Conservation (phyloP, 2,888 invertebrate genomes). For the Tipula unca region DNA sequence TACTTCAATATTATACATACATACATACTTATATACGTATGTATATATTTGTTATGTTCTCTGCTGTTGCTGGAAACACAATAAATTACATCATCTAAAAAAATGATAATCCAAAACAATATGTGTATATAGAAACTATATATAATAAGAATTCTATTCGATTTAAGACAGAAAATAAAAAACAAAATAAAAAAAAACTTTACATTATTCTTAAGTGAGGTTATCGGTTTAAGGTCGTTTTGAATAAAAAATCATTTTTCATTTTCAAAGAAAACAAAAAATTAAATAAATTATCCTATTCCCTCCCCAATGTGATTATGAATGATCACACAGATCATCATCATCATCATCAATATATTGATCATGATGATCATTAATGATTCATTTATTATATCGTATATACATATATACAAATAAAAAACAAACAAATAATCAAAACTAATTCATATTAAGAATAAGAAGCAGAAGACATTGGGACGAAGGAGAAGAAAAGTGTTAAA, state of each 20-base stretch:
- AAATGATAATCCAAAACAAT: slow-evolving; percentile 8
- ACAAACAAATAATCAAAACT: slow-evolving; percentile 8
- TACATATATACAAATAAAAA: neutral
- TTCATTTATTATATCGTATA: neutral
- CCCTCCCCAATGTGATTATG: slow-evolving; percentile 14
- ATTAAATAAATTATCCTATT: neutral
- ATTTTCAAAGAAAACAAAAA: slow-evolving; percentile 8
- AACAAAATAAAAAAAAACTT: neutral
- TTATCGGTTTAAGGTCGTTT: slow-evolving; percentile 14
- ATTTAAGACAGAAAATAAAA: neutral
- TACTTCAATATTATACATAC: neutral
- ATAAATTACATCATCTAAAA: slow-evolving; percentile 14
- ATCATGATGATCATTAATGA: neutral
- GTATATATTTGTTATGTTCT: neutral
- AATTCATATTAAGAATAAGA: neutral
- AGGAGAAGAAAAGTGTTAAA: slow-evolving; percentile 1
- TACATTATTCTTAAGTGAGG: slow-evolving; percentile 14
- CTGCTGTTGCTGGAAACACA: neutral
- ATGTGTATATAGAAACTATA: neutral
- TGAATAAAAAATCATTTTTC: slow-evolving; percentile 14
- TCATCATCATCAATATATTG: neutral
- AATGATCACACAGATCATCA: slow-evolving; percentile 14
- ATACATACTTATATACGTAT: neutral
- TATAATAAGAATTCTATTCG: neutral
- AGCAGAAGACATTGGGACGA: neutral